Evolutionary conservation across 2,113 vertebrate species (phyloP).

Genomic region (Grallaria varia): DNA sequence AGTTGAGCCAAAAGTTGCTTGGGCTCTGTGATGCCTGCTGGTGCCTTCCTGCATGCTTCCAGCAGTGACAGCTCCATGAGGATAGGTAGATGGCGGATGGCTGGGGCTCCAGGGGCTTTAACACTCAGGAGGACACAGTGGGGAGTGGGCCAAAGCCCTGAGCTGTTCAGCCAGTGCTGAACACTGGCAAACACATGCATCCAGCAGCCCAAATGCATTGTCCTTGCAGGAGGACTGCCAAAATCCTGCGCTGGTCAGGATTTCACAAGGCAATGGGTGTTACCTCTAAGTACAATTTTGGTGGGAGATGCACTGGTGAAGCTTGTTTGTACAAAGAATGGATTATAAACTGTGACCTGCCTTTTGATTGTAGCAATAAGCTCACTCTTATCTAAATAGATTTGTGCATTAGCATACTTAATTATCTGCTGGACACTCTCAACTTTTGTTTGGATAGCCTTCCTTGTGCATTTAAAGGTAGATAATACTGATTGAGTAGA

Average conservation of each 20-base stretch:
- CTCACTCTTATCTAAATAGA: neutral
- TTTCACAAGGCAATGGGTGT: neutral
- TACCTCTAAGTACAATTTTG: neutral
- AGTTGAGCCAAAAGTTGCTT: neutral
- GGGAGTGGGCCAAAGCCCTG: rapidly evolving
- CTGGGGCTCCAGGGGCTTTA: neutral
- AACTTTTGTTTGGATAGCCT: slow-evolving; percentile 6
- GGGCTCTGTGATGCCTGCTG: neutral
- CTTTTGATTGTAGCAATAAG: neutral
- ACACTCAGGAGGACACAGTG: rapidly evolving
- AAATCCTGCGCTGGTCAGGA: neutral
- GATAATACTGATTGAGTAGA: neutral
- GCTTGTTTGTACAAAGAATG: neutral
- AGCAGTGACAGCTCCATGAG: neutral
- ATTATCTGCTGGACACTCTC: neutral
- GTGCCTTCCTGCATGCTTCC: neutral
- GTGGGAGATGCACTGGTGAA: neutral
- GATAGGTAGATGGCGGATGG: neutral
- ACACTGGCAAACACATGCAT: neutral
- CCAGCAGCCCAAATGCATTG: neutral
- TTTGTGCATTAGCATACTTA: neutral
- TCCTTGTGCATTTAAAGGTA: neutral
- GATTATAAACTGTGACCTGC: neutral
- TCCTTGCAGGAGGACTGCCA: neutral
- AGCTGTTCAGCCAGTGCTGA: neutral